phyloP scores from a whole-genome alignment of 2,888 invertebrate genomes.

The Drosophila meridiana region DNA sequence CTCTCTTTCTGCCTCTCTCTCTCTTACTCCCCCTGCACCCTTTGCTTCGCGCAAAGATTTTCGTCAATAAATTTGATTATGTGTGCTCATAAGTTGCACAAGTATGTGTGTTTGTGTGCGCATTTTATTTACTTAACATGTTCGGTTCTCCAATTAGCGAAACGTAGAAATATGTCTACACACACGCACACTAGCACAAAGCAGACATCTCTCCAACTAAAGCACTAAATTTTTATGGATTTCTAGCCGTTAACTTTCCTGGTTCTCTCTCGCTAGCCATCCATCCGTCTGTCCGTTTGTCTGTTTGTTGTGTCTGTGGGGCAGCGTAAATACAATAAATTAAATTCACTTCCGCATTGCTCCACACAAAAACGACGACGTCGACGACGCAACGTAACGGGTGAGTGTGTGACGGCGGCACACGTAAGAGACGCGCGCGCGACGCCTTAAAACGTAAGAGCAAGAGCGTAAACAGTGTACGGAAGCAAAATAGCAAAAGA shows the following conservation, averaged over 20 bases:
- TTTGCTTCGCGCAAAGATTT: slow-evolving; percentile 47
- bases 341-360: slow-evolving; percentile 86
- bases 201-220: slow-evolving; percentile 34
- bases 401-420: slow-evolving; percentile 57
- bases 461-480: slow-evolving; percentile 61
- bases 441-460: slow-evolving; percentile 60
- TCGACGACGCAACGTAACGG: slow-evolving; percentile 57
- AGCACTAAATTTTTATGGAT: slow-evolving; percentile 51
- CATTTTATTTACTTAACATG: slow-evolving; percentile 59
- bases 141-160: slow-evolving; percentile 72
- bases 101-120: slow-evolving; percentile 16
- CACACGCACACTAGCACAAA: slow-evolving; percentile 13
- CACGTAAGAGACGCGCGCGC: slow-evolving; percentile 40
- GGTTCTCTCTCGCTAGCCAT: slow-evolving; percentile 50
- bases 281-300: slow-evolving; percentile 29
- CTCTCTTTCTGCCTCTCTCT: slow-evolving; percentile 37
- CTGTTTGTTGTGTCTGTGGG: slow-evolving; percentile 42
- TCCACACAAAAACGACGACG: slow-evolving; percentile 80
- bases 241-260: slow-evolving; percentile 72
- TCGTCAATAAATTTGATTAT: slow-evolving; percentile 58
- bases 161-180: slow-evolving; percentile 48
- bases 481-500: slow-evolving; percentile 61
- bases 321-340: slow-evolving; percentile 83
- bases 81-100: slow-evolving; percentile 4
- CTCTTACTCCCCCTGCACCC: slow-evolving; percentile 7